Conservation (phyloP, 2,113 vertebrate genomes). For the Syngnathus floridae region DNA sequence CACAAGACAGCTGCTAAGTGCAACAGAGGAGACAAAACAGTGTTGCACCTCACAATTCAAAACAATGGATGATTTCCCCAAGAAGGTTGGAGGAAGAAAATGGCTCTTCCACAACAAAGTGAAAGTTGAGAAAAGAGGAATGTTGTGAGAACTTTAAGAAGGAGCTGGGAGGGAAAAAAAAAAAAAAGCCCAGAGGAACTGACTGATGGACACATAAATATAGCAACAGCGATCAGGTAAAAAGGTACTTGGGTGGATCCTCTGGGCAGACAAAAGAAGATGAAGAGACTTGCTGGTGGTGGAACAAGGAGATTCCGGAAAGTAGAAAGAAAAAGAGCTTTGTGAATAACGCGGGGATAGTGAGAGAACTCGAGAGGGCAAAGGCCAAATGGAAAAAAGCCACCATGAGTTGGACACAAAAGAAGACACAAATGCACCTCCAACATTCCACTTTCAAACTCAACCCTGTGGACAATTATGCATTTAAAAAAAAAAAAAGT, state of each 20-base stretch:
- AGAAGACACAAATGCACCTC: conserved; percentile 24
- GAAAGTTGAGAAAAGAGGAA: too few relatives aligned
- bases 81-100: too few relatives aligned
- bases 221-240: too few relatives aligned
- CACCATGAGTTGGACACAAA: not conserved
- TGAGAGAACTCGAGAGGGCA: not conserved
- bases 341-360: not conserved
- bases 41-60: not conserved
- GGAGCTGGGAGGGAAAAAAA: too few relatives aligned
- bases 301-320: too few relatives aligned
- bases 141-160: too few relatives aligned
- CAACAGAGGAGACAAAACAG: not conserved
- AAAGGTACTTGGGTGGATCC: too few relatives aligned
- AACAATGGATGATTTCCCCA: not conserved
- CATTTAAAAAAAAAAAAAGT: not conserved
- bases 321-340: not conserved
- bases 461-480: conserved; percentile 5
- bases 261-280: too few relatives aligned
- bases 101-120: too few relatives aligned
- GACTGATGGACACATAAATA: too few relatives aligned
- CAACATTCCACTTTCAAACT: conserved; percentile 40
- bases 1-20: not conserved
- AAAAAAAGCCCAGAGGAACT: too few relatives aligned
- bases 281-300: too few relatives aligned
- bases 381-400: not conserved